Conservation (phyloP, 2,113 vertebrate species). For the Typhlomys cinereus region DNA sequence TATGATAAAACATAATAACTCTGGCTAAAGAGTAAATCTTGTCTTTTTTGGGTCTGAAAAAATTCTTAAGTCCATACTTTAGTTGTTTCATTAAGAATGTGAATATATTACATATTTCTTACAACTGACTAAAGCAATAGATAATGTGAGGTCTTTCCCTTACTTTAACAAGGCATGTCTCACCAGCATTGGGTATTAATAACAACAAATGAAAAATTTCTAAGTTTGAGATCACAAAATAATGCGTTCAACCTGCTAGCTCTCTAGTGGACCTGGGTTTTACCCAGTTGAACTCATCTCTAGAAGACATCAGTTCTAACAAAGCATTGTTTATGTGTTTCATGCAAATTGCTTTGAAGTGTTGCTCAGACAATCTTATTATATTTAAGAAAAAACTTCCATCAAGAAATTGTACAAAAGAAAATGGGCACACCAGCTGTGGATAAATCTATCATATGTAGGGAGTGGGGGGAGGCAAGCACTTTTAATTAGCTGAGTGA, state of each 20-base stretch:
- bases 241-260: background rate
- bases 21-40: background rate
- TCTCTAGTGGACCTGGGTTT: background rate
- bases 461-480: conserved; percentile 84
- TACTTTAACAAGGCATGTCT: background rate
- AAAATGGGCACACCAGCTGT: conserved; percentile 94
- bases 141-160: background rate
- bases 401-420: conserved; percentile 88
- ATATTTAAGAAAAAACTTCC: conserved; percentile 87
- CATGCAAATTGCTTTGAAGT: conserved; percentile 82
- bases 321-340: conserved; percentile 84
- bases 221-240: background rate
- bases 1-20: background rate
- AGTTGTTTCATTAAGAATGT: background rate
- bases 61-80: background rate
- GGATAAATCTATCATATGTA: conserved; percentile 93
- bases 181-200: background rate
- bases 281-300: conserved; percentile 66
- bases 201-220: background rate
- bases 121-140: background rate
- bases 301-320: conserved; percentile 76
- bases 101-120: too few relatives aligned
- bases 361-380: conserved; percentile 88
- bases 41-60: background rate
- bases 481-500: conserved; percentile 99